Conservation (phyloP, 2,113 vertebrate species). For the Paraplagusia blochii region DNA sequence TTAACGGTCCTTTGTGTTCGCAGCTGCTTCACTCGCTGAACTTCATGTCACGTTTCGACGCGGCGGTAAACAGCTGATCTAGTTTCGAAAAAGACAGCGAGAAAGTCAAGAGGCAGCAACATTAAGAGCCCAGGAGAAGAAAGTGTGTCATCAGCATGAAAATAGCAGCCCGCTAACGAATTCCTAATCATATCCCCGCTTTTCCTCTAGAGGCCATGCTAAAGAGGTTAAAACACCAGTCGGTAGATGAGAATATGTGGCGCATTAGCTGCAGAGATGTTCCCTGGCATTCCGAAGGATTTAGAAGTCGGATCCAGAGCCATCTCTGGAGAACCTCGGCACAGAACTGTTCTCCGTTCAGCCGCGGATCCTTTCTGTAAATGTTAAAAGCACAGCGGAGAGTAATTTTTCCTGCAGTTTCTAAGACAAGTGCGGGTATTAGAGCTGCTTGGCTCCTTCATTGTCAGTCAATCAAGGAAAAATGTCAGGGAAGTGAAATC, state of each 20-base stretch:
- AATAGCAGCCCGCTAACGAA: constrained; percentile 80
- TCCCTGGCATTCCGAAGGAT: constrained; percentile 68
- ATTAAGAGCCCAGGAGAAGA: constrained; percentile 66
- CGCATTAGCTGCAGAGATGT: constrained; percentile 69
- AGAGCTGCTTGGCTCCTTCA: constrained; percentile 22
- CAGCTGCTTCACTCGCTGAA: constrained; percentile 60
- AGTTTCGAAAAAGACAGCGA: constrained; percentile 72
- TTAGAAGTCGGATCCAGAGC: constrained; percentile 55
- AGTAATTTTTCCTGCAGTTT: constrained; percentile 31
- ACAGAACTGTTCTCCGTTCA: constrained; percentile 42
- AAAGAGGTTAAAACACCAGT: constrained; percentile 76
- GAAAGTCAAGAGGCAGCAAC: constrained; percentile 77
- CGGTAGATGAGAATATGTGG: constrained; percentile 73
- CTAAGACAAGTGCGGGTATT: constrained; percentile 25
- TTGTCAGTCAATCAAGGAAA: constrained; percentile 43
- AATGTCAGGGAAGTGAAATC: constrained; percentile 50
- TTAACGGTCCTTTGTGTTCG: constrained; percentile 38
- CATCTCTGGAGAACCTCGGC: constrained; percentile 39
- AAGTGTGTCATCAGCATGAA: constrained; percentile 84
- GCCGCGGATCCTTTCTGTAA: constrained; percentile 44
- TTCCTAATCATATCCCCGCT: constrained; percentile 78
- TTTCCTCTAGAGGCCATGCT: constrained; percentile 74
- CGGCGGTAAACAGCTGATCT: constrained; percentile 73
- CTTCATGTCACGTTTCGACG: constrained; percentile 57
- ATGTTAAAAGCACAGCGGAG: constrained; percentile 54